Base-by-base conservation (phyloP, 2,888 invertebrate species). In the Leucophenga maculata region DNA sequence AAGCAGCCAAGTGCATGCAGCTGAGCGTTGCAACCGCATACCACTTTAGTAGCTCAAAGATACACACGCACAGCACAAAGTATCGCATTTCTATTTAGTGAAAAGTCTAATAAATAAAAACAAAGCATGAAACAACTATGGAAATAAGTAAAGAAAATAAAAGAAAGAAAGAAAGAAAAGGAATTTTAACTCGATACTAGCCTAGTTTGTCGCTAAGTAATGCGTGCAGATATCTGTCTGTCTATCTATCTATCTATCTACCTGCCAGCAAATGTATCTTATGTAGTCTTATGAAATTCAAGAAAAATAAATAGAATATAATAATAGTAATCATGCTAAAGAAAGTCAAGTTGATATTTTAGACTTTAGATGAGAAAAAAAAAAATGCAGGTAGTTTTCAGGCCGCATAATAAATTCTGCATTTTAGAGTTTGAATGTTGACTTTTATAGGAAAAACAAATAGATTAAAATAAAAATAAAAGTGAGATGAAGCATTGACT, bases 11-110 rank as follows among this genome's bases (percentile, higher is more conserved):
- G 46, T 48, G 59, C 59, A 26, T 50, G 50, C 50, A 55, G 22
- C 55, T 20, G 55, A 22, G 16, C 11, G 18, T 54, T 4, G 18
- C 54, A 54, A 14, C 74, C 76, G 73, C 76, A 72, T 74, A 44
- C 74, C 13, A 20, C 26, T 26, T 76, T 11, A 11, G 39, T 39
- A 39, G 75, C 74, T 73, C 72, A 72, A 76, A 76, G 26, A 46
- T 44, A 48, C 48, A 22, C 22, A 26, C 22, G 11, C 4, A 48
- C 79, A 77, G 26, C 16, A n/a, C 26, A 18, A 46, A 57, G 81
- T 80, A 80, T 80, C 80, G 82, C 84, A 80, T 80, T 80, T 80
- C 72, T 74, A 80, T 82, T 78, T 79, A 67, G 74, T 77, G n/a
- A 80, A 82, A 80, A 82, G 75, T 78, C 82, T 78, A 82, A 79